Conservation (phyloP, 2,797 vertebrate species). For the Aselliscus stoliczkanus region DNA sequence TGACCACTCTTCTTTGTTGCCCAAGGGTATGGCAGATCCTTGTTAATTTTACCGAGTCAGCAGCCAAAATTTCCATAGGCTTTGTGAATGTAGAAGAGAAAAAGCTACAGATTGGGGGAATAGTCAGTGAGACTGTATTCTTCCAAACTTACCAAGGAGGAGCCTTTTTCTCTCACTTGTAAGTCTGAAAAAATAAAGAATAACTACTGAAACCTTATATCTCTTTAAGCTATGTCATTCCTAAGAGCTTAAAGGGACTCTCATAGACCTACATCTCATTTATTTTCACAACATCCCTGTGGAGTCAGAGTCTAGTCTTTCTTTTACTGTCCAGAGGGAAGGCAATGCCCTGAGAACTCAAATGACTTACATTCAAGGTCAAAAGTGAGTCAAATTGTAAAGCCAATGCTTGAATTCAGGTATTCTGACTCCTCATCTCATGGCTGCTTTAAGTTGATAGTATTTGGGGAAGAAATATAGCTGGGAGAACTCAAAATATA, state of each 20-base stretch:
- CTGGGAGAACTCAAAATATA: conserved; percentile 9
- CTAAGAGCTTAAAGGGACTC: conserved; percentile 44
- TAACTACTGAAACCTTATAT: conserved; percentile 8
- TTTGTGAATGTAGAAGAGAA: conserved; percentile 17
- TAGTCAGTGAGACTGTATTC: neutral
- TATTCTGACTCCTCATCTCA: neutral
- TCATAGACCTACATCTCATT: conserved; percentile 35
- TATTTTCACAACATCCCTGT: conserved; percentile 62
- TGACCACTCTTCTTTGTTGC: conserved; percentile 37
- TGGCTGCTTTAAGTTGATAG: neutral
- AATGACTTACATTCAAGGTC: conserved; percentile 48
- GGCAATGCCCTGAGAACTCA: conserved; percentile 31
- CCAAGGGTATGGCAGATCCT: conserved; percentile 13
- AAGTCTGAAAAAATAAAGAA: conserved; percentile 43
- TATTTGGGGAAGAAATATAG: conserved; percentile 32
- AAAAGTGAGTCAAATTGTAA: conserved; percentile 36
- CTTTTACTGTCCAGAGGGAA: conserved; percentile 42
- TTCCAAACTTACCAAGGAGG: conserved; percentile 45
- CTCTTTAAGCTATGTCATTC: conserved; percentile 50
- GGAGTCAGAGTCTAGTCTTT: conserved; percentile 38
- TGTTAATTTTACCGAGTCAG: conserved; percentile 48
- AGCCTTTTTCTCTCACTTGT: conserved; percentile 24
- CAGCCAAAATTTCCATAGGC: conserved; percentile 20
- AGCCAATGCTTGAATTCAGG: conserved; percentile 3
- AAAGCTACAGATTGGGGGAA: neutral